These are phyloP conservation scores for Crocidura indochinensis DNA, from an alignment of 2,797 vertebrate species.

Conservation along the genomic window DNA sequence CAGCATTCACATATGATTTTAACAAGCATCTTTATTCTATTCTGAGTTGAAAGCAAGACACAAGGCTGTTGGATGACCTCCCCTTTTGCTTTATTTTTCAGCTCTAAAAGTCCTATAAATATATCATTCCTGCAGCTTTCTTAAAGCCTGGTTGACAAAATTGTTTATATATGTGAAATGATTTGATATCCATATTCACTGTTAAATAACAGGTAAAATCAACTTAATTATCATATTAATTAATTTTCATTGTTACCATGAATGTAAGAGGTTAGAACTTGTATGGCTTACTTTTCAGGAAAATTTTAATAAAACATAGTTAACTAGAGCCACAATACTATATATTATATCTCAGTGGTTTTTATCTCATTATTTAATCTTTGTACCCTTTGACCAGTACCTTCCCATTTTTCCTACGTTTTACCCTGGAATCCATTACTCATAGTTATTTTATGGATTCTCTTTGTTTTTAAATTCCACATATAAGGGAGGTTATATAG, in stretches of 20 bases:
- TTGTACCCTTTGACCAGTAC: background rate
- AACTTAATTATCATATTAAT: background rate
- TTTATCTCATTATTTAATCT: background rate
- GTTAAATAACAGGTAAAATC: background rate
- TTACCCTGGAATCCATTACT: background rate
- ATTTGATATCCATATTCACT: background rate
- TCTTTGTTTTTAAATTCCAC: background rate
- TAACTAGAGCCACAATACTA: background rate
- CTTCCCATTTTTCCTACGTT: background rate
- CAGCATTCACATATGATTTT: background rate
- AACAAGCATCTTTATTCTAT: conserved; percentile 1
- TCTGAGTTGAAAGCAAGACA: background rate
- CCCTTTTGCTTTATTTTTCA: conserved; percentile 20
- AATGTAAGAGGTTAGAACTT: background rate
- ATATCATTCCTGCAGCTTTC: background rate
- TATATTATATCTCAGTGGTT: background rate
- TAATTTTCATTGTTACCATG: background rate
- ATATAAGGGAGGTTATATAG: too few species aligned
- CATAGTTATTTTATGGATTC: background rate
- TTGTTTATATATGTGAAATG: background rate
- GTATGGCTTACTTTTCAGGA: background rate
- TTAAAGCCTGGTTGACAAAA: background rate
- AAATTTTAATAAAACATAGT: background rate
- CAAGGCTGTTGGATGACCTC: background rate
- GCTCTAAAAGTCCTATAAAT: background rate